Evolutionary conservation across 2,113 vertebrate species (phyloP).

Genomic region (Apodemus speciosus): DNA sequence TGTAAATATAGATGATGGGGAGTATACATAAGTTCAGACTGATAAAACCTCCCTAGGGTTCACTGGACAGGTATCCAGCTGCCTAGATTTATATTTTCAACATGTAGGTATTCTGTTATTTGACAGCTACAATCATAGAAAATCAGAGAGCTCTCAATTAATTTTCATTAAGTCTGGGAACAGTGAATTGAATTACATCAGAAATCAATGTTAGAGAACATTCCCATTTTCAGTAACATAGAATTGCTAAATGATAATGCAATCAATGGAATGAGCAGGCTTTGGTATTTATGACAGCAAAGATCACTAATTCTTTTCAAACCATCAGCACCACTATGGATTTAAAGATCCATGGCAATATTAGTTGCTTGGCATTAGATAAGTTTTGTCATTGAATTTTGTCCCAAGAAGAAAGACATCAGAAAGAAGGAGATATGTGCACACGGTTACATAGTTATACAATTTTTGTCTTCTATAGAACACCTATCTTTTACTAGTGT

Average conservation of each 20-base stretch:
- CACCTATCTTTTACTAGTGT: background rate
- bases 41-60: background rate
- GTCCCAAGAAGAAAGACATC: background rate
- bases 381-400: background rate
- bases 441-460: background rate
- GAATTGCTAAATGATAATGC: background rate
- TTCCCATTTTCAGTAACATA: background rate
- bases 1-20: background rate
- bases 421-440: background rate
- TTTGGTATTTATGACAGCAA: background rate
- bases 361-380: background rate
- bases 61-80: background rate
- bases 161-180: background rate
- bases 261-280: background rate
- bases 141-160: background rate
- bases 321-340: background rate
- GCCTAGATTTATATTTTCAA: background rate
- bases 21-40: too few relatives aligned
- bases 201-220: background rate
- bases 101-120: background rate
- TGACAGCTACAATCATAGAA: background rate
- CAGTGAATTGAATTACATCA: background rate
- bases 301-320: background rate
- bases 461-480: background rate
- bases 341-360: background rate